Conservation (phyloP, 2,113 vertebrate species). For the Indri indri region DNA sequence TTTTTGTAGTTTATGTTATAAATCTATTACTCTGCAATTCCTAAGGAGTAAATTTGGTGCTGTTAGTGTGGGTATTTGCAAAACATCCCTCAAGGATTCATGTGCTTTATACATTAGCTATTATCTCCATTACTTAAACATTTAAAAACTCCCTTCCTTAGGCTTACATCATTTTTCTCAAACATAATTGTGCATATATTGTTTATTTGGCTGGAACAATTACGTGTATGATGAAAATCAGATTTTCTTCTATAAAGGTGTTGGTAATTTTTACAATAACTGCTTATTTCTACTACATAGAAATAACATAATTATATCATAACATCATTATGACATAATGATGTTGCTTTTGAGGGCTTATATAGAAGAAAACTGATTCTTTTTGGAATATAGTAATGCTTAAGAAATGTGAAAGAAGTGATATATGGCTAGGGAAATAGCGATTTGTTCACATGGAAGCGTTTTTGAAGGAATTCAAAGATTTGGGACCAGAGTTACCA, state of each 20-base stretch:
- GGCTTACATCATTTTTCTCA: not conserved
- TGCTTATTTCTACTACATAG: not conserved
- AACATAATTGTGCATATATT: not conserved
- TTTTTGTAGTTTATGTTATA: conserved; percentile 20
- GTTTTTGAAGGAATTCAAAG: conserved; percentile 46
- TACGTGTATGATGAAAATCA: not conserved
- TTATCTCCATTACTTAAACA: conserved; percentile 4
- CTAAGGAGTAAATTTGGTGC: not conserved
- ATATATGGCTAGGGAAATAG: not conserved
- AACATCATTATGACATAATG: not conserved
- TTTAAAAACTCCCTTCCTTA: conserved; percentile 24
- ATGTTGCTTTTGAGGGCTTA: conserved; percentile 6
- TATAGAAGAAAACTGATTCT: conserved; percentile 36
- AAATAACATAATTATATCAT: no score
- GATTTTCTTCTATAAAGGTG: conserved; percentile 55
- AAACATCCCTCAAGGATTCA: not conserved
- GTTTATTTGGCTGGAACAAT: conserved; percentile 2
- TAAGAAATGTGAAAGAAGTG: not conserved
- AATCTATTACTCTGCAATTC: conserved; percentile 25
- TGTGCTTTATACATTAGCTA: not conserved
- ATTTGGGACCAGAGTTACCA: not conserved
- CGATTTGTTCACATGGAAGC: not conserved
- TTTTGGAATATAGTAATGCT: conserved; percentile 14
- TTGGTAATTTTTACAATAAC: conserved; percentile 27
- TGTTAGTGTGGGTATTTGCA: not conserved